Evolutionary conservation across 2,797 vertebrate genomes (phyloP), one percentile per base, ranked within the genome.

Genomic region (Tachyglossus aculeatus): DNA sequence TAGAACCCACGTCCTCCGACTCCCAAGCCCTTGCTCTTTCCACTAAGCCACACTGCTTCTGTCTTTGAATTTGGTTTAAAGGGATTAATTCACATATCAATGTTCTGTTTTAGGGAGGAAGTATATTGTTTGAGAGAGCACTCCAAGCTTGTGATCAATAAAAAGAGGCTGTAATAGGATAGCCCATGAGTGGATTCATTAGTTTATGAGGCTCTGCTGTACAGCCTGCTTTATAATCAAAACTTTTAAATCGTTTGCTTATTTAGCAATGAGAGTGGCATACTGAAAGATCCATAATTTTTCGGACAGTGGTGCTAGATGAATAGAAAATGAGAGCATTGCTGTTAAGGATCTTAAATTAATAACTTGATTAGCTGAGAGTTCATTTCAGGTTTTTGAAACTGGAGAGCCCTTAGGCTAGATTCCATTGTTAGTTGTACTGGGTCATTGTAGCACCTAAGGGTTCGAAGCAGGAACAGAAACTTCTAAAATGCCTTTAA

Each of bases 401-500:
- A 37, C 38, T 18, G 33, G 47, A n/a, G n/a, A 41, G 29, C 6
- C 7, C 27, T 16, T 3, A 2, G 6, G 37, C 31, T 15, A n/a
- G n/a, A 19, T 25, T 75, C 29, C 22, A 32, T 45, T 31, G 16
- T 56, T 52, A 65, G 31, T 56, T 68, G 58, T 65, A 29, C 14
- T 51, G 38, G 48, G 40, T 55, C 61, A 55, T 27, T 72, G 65
- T 24, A 31, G 9, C 37, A 10, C 31, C 55, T 5, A 1, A 39
- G 36, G 55, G 1, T 24, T 25, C 32, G 36, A 65, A 41, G 37
- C 12, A 32, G 48, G 66, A 52, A 29, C 58, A 24, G 16, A 19
- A 64, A 44, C 79, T 76, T 81, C 74, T 63, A 72, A 77, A 79
- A 67, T 6, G 14, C 51, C 24, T 31, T 83, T 76, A 77, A 34